A percentile compares a stretch with the other conserved stretches of the same genome.
Evolutionary conservation across 2,888 invertebrate species (phyloP).

Genomic region (Trissolcus brochymenae): DNA sequence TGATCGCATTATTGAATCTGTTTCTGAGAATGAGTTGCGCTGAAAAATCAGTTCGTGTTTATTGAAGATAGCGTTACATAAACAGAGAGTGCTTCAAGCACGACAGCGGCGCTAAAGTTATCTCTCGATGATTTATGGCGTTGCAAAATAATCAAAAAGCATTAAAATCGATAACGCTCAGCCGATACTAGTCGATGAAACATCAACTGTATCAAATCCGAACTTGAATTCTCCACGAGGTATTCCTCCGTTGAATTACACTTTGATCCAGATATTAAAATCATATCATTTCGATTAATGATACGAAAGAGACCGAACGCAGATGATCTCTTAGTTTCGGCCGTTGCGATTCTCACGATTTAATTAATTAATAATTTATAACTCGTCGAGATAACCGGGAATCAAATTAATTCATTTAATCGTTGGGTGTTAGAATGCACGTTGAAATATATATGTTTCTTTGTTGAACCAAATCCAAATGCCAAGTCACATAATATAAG

Average conservation of each 20-base stretch:
- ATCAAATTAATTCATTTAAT: constrained; percentile 38
- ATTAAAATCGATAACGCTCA: constrained; percentile 16
- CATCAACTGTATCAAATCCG: constrained; percentile 12
- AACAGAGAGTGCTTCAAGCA: constrained; percentile 14
- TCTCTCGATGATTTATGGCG: constrained; percentile 19
- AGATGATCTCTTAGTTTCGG: not conserved
- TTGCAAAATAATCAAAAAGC: constrained; percentile 15
- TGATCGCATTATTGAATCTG: constrained; percentile 5
- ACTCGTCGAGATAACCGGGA: constrained; percentile 27
- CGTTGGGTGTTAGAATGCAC: constrained; percentile 6
- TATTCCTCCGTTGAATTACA: no score
- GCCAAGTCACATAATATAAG: constrained; percentile 57
- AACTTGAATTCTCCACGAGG: no score
- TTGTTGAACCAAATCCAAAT: constrained; percentile 13
- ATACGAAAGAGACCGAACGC: no score
- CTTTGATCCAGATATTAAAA: no score
- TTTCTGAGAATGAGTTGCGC: constrained; percentile 5
- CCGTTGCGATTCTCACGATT: constrained; percentile 41
- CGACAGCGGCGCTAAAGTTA: constrained; percentile 21
- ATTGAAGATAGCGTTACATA: constrained; percentile 28
- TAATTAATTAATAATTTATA: constrained; percentile 53
- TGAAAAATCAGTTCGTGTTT: constrained; percentile 30
- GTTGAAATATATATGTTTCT: constrained; percentile 7
- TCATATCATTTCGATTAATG: no score
- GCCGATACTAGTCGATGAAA: not conserved